Base-by-base conservation (phyloP, 2,888 invertebrate genomes). In the Zootermopsis nevadensis region DNA sequence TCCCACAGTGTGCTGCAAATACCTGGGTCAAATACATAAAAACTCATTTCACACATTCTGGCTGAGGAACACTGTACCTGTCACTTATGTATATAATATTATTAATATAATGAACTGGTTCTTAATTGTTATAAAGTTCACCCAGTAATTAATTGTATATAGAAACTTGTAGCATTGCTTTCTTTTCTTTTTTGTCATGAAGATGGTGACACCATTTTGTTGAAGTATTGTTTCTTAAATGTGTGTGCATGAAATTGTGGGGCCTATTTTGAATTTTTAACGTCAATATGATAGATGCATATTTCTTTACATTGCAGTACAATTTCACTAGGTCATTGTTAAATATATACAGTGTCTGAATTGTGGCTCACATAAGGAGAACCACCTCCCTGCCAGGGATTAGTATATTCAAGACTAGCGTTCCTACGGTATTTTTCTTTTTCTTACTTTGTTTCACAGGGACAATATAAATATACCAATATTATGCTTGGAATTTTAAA, bases 251-350 rank as follows among this genome's bases (percentile, higher is more conserved):
- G 74, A 35, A 74, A 74, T n/a, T 38, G 24, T 8, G 74, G 74
- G 74, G 74, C 74, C 74, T 74, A 74, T 74, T 74, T 74, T 74
- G 42, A 7, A 74, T 24, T 74, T 74, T 74, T 74, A 38, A 74
- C 38, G 74, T 42, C 35, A 74, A 27, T 31, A 31, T n/a, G 8
- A 74, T 74, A 33, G 24, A 35, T 38, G 38, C 74, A 72, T 38
- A 38, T 33, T 35, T 74, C 22, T n/a, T 35, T 33, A 33, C n/a
- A 74, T 38, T 33, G 38, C 38, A 38, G 31, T 74, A 74, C 38
- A 74, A 72, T 38, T 38, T n/a, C 15, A 35, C 12, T 2, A 38
- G n/a, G 42, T 74, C 74, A 74, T 22, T 74, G 74, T 74, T 74
- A 72, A 24, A 10, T 55, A 55, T 55, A 24, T 69, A 69, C 1